These are phyloP conservation scores for Epinephelus awoara DNA, from an alignment of 2,797 vertebrate genomes.

Conservation along the genomic window DNA sequence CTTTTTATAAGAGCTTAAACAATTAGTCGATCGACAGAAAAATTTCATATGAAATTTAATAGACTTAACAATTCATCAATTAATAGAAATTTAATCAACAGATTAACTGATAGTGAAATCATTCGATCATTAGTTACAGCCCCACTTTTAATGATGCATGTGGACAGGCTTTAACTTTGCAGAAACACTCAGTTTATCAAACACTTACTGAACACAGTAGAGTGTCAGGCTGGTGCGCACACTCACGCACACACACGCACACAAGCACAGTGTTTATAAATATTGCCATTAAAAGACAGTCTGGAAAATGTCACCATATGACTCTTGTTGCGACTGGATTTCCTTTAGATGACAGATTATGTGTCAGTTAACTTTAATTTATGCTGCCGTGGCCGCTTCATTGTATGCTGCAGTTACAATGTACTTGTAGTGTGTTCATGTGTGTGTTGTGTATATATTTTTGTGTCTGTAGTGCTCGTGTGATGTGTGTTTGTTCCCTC, in stretches of 20 bases:
- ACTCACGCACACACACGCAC: neutral
- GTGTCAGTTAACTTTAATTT: slow-evolving; percentile 23
- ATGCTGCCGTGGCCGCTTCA: neutral
- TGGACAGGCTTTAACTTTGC: slow-evolving; percentile 31
- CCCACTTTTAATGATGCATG: neutral
- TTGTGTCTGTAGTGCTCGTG: neutral
- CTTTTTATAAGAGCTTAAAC: neutral
- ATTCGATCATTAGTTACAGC: neutral
- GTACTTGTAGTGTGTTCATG: too few species aligned
- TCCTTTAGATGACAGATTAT: slow-evolving; percentile 21
- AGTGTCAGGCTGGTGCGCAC: slow-evolving; percentile 29
- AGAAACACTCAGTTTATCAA: slow-evolving; percentile 50
- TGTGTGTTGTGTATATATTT: neutral
- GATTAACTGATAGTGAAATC: neutral
- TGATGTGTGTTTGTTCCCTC: neutral
- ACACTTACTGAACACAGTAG: slow-evolving; percentile 61
- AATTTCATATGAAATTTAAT: neutral
- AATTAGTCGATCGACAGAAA: neutral
- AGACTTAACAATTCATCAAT: neutral
- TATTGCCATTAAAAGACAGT: slow-evolving; percentile 30
- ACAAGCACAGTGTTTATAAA: slow-evolving; percentile 40
- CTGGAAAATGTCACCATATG: slow-evolving; percentile 41
- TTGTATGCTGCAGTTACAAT: neutral
- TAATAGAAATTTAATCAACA: neutral
- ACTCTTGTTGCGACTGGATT: slow-evolving; percentile 30